Evolutionary conservation across 2,797 vertebrate genomes (phyloP).

Genomic region (Halcyon smyrnensis): DNA sequence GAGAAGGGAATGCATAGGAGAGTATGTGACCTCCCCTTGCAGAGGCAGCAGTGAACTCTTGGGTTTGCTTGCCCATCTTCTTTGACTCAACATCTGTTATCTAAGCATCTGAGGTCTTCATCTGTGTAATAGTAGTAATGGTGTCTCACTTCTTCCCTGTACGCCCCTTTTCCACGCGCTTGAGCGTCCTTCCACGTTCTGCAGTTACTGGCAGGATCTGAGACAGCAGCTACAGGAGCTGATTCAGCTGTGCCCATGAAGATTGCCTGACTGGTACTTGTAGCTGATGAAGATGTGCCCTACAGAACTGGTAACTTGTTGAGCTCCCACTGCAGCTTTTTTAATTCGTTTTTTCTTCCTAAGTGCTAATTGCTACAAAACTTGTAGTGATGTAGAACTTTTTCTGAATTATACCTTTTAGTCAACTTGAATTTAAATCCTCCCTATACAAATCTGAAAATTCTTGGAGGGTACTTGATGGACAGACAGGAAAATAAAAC

Average conservation of each 20-base stretch:
- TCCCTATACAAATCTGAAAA: background rate
- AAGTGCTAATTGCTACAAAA: background rate
- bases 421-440: background rate
- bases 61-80: background rate
- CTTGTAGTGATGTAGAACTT: background rate
- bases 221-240: background rate
- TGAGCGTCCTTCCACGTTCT: background rate
- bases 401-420: background rate
- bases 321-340: background rate
- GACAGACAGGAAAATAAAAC: background rate
- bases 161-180: background rate
- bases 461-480: background rate
- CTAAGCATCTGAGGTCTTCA: background rate
- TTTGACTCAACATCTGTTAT: background rate
- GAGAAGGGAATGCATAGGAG: accelerated
- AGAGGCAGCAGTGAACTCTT: background rate
- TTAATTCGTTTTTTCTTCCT: background rate
- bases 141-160: background rate
- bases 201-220: background rate
- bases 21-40: background rate
- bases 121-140: background rate
- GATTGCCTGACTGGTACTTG: background rate
- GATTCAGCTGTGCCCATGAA: background rate
- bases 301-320: background rate
- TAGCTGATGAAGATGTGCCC: background rate